phyloP scores from a whole-genome alignment of 2,797 vertebrate species.

The Microtus agrestis region DNA sequence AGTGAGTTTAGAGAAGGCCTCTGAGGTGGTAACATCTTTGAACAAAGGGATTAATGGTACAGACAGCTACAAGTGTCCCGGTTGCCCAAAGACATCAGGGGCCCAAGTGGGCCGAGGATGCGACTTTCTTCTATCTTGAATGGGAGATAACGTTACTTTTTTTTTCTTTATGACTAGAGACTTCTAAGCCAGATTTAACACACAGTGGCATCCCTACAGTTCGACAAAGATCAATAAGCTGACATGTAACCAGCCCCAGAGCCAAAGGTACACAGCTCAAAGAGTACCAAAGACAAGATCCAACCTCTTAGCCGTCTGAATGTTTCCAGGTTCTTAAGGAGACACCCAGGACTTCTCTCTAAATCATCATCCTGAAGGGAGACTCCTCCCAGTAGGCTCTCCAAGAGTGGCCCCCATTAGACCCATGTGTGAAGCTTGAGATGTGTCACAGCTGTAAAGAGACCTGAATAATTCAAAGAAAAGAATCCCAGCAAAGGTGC shows the following conservation, averaged over 20 bases:
- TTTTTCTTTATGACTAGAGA: not conserved
- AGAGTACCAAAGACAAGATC: not conserved
- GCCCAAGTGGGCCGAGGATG: not conserved
- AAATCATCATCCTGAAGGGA: not conserved
- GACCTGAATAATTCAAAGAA: not conserved
- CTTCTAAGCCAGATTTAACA: conserved; percentile 19
- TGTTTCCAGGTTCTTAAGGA: not conserved
- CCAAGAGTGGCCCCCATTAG: not conserved
- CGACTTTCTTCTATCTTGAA: not conserved
- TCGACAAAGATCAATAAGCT: not conserved
- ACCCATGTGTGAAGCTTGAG: not conserved
- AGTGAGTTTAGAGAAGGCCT: not conserved
- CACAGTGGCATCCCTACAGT: not conserved
- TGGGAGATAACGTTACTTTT: not conserved
- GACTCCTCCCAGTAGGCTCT: not conserved
- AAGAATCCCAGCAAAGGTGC: not conserved
- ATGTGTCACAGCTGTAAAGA: not conserved
- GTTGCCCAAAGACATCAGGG: not conserved
- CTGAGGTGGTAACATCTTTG: not conserved
- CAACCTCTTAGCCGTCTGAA: not conserved
- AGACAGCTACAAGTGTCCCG: not conserved
- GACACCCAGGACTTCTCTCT: not conserved
- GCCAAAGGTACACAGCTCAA: not conserved
- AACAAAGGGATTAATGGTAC: not conserved
- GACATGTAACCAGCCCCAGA: not conserved